Evolutionary conservation across 2,797 vertebrate genomes (phyloP).

Genomic region (Orientallactaga sibirica): DNA sequence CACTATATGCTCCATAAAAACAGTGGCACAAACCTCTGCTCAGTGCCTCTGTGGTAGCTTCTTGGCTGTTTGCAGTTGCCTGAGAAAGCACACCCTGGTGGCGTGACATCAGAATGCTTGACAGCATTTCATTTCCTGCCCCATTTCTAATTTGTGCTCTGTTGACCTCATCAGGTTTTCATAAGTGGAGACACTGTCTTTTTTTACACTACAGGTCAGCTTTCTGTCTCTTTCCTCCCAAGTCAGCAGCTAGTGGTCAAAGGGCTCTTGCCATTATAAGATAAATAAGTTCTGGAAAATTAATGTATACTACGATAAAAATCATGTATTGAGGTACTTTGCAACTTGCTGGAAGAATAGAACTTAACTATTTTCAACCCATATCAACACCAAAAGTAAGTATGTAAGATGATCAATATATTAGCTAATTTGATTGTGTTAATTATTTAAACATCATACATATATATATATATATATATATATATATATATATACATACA

Average conservation of each 20-base stretch:
- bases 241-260: neutral
- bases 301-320: neutral
- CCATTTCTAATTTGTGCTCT: neutral
- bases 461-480: neutral
- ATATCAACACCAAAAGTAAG: neutral
- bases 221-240: conserved; percentile 16
- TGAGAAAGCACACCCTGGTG: neutral
- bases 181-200: neutral
- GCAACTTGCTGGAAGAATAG: neutral
- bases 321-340: neutral
- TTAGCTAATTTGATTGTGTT: neutral
- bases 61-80: neutral
- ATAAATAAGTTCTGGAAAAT: neutral
- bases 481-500: no score
- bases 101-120: neutral
- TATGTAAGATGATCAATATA: neutral
- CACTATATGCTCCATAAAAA: neutral
- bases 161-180: neutral
- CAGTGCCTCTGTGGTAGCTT: no score
- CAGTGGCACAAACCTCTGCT: neutral
- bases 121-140: neutral
- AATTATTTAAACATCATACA: neutral
- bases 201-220: conserved; percentile 24
- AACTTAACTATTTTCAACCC: neutral
- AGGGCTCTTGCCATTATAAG: neutral